Conservation (phyloP, 2,797 vertebrate genomes). For the Ceryle rudis region DNA sequence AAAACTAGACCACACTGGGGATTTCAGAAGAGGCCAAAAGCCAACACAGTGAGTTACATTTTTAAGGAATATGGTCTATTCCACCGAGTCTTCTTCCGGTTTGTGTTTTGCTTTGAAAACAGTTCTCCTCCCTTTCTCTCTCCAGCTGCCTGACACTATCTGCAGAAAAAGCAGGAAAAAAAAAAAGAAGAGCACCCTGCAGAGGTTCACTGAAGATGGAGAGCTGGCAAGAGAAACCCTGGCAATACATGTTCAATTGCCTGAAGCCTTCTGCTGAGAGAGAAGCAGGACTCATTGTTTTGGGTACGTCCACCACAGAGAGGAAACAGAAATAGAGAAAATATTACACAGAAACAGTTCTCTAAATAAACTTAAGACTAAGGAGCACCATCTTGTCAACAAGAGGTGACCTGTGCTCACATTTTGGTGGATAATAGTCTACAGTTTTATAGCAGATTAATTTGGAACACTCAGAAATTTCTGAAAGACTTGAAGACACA, state of each 20-base stretch:
- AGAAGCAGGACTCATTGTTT: not conserved
- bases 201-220: not conserved
- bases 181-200: not conserved
- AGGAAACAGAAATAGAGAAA: not conserved
- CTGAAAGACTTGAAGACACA: not conserved
- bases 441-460: not conserved
- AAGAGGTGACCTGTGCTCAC: not conserved
- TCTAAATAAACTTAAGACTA: not conserved
- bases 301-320: fast-evolving
- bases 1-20: fast-evolving
- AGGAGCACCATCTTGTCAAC: not conserved
- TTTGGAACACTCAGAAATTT: not conserved
- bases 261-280: not conserved
- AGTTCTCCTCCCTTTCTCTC: not conserved
- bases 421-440: not conserved
- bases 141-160: not conserved
- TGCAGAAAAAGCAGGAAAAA: not conserved
- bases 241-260: not conserved
- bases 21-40: not conserved
- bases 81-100: not conserved
- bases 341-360: not conserved
- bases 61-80: not conserved
- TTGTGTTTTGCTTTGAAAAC: not conserved
- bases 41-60: fast-evolving
- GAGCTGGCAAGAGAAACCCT: not conserved